Conservation (phyloP, 2,113 vertebrate species). For the Trachemys scripta region DNA sequence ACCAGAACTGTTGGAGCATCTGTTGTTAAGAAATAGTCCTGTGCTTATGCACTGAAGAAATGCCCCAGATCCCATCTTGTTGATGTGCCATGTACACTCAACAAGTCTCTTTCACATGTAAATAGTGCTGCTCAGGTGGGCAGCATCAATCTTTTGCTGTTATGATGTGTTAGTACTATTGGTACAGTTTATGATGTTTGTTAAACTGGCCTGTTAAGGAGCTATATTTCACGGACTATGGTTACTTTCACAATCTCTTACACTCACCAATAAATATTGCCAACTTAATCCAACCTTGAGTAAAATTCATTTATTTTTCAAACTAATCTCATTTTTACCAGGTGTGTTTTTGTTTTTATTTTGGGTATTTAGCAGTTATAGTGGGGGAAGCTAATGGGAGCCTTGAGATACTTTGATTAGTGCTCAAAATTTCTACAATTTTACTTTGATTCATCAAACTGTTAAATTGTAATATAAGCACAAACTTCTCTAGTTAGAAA, state of each 20-base stretch:
- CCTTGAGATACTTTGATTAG: background rate
- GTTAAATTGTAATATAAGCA: background rate
- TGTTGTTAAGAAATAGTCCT: background rate
- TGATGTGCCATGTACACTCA: background rate
- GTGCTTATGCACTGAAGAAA: background rate
- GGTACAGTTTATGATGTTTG: background rate
- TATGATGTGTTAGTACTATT: background rate
- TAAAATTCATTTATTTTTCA: background rate
- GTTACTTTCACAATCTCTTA: background rate
- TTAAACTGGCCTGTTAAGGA: background rate
- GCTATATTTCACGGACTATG: background rate
- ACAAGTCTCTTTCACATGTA: background rate
- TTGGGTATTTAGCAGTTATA: background rate
- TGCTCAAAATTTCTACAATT: background rate
- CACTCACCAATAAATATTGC: background rate
- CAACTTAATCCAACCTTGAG: background rate
- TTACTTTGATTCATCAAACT: background rate
- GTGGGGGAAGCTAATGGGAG: background rate
- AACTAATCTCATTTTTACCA: background rate
- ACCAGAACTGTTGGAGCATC: background rate
- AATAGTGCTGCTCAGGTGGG: background rate
- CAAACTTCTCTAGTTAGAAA: background rate
- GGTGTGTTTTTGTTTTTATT: background rate
- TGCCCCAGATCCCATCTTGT: background rate
- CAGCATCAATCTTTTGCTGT: background rate